Conservation (phyloP, 2,797 vertebrate species). For the Hemitrygon akajei region DNA sequence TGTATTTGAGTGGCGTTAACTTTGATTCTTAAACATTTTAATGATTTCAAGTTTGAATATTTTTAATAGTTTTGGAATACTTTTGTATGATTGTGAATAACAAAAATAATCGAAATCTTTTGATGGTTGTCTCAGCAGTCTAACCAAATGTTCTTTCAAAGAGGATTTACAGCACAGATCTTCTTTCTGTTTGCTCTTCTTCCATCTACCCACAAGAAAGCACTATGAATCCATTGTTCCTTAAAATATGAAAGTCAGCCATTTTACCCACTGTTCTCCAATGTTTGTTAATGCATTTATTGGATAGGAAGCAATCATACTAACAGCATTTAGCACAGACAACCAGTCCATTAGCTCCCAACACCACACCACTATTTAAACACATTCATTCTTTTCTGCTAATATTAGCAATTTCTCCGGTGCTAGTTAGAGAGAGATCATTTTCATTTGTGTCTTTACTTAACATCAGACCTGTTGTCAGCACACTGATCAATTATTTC, state of each 20-base stretch:
- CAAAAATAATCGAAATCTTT: too few species aligned
- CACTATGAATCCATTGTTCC: neutral
- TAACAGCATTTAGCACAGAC: neutral
- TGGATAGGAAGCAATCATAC: neutral
- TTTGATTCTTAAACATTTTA: too few species aligned
- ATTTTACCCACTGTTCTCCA: neutral
- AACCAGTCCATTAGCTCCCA: conserved; percentile 13
- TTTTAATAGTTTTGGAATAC: too few species aligned
- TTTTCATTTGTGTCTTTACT: conserved; percentile 6
- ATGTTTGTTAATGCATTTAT: neutral
- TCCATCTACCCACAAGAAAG: too few species aligned
- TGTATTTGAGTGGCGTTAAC: too few species aligned
- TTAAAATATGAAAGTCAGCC: neutral
- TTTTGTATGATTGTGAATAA: too few species aligned
- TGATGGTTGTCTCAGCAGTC: too few species aligned
- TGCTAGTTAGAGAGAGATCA: neutral
- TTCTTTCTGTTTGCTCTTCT: too few species aligned
- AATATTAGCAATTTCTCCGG: neutral
- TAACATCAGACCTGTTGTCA: neutral
- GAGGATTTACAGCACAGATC: too few species aligned
- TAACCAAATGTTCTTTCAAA: too few species aligned
- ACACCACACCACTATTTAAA: neutral
- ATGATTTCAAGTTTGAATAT: too few species aligned
- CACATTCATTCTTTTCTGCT: neutral
- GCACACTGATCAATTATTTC: neutral